Base-by-base conservation (phyloP, 2,888 invertebrate species). In the Thumatha senex region DNA sequence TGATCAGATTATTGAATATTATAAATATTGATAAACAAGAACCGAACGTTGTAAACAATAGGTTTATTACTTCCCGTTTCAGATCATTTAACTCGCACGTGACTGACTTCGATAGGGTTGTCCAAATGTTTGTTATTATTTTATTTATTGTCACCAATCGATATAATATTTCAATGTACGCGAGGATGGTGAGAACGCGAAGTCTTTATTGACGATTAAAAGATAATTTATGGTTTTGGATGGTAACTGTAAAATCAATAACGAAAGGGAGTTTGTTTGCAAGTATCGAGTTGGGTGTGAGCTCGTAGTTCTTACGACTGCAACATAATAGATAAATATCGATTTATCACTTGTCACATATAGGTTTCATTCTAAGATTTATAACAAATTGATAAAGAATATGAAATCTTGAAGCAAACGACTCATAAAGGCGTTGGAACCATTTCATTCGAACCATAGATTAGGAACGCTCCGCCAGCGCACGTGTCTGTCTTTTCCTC, bases 1-100 rank as follows among this genome's bases (percentile, higher is more conserved):
- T 74, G 77, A 81, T 78, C 72, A 63, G 63, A 61, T 67, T 67
- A 72, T 70, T 67, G 63, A 64, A 78, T 70, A 74, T 76, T 76
- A 80, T 80, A 82, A 82, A 85, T 83, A 85, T 83, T 85, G 84
- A 86, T 85, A 84, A 83, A 82, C 72, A 82, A 78, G 78, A 80
- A 74, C 76, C 74, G 78, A 84, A 79, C 75, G 73, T 74, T 82
- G 82, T 84, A 83, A 84, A 83, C 83, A 83, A 84, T 82, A 81
- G 79, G 72, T 84, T 86, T 87, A 88, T 87, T 82, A 82, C 86
- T 86, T 88, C 85, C 86, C 78, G 84, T 86, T 78, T 74, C 80
- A 73, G 80, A 76, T 84, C 87, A 88, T 88, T 88, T 84, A 81
- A 80, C 84, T 70, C 76, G 83, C 88, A 86, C 88, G 87, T 88